Evolutionary conservation across 2,888 invertebrate genomes (phyloP).

Genomic region (Drosophila pseudotakahashii): DNA sequence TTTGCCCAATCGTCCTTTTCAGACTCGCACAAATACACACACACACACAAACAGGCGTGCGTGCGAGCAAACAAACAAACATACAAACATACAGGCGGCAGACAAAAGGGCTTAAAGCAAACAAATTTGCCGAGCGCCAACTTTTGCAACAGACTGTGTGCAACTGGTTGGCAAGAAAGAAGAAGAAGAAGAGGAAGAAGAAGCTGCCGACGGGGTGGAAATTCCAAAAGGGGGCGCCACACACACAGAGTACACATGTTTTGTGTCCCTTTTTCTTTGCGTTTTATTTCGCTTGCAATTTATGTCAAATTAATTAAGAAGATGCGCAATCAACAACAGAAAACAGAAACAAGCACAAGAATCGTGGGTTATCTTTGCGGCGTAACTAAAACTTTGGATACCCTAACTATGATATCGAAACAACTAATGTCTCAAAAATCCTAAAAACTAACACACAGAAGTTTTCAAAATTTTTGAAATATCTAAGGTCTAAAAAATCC

Average conservation of each 20-base stretch:
- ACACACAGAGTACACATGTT: slow-evolving; percentile 16
- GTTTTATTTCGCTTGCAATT: slow-evolving; percentile 57
- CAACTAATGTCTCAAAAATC: too few species aligned
- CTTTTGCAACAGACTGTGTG: slow-evolving; percentile 59
- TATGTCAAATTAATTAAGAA: slow-evolving; percentile 76
- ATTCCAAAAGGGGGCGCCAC: neutral
- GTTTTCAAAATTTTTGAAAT: too few species aligned
- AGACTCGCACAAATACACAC: slow-evolving; percentile 25
- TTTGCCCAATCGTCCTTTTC: slow-evolving; percentile 38
- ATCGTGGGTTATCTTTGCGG: slow-evolving; percentile 2
- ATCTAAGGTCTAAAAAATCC: too few species aligned
- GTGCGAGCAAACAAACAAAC: slow-evolving; percentile 5
- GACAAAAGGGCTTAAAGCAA: slow-evolving; percentile 41
- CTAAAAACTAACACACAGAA: too few species aligned
- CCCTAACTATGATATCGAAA: neutral
- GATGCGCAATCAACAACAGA: slow-evolving; percentile 53
- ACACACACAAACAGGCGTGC: neutral
- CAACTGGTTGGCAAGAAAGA: slow-evolving; percentile 46
- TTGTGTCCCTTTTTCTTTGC: slow-evolving; percentile 29
- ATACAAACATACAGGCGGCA: neutral
- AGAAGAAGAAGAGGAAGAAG: slow-evolving; percentile 1
- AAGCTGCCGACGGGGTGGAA: neutral
- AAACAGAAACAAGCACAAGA: slow-evolving; percentile 6
- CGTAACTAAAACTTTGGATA: slow-evolving; percentile 1
- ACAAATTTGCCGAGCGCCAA: slow-evolving; percentile 51